These are phyloP conservation scores for Alosa alosa DNA, from an alignment of 2,113 vertebrate species.

Conservation along the genomic window DNA sequence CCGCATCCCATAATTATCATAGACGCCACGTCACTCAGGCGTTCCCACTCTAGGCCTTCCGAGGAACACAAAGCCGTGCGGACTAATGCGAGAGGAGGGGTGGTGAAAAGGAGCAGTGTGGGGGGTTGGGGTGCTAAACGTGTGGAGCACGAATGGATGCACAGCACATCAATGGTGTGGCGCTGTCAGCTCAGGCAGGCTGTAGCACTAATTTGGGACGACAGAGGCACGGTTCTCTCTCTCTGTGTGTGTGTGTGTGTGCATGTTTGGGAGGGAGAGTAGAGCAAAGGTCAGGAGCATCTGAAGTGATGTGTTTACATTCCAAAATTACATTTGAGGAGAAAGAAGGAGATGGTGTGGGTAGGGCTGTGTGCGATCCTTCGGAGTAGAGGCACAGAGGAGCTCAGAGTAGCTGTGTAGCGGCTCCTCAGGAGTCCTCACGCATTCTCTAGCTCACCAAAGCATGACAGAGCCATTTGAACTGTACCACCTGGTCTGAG, in stretches of 20 bases:
- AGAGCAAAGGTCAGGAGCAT: neutral
- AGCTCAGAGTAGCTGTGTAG: neutral
- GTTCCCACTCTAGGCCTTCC: slow-evolving; percentile 9
- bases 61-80: slow-evolving; percentile 7
- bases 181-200: neutral
- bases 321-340: neutral
- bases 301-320: neutral
- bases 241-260: neutral
- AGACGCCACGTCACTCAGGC: slow-evolving; percentile 25
- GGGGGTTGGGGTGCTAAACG: neutral
- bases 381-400: neutral
- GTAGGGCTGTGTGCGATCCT: neutral
- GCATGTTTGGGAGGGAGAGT: neutral
- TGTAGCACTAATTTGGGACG: slow-evolving; percentile 14
- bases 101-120: neutral
- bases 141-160: neutral
- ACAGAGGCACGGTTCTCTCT: neutral
- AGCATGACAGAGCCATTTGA: neutral
- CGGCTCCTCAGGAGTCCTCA: no score
- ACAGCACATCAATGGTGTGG: neutral
- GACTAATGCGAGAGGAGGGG: slow-evolving; percentile 25
- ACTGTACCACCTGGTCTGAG: no score
- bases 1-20: slow-evolving; percentile 34
- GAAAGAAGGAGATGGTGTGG: neutral
- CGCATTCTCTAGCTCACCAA: no score